Evolutionary conservation across 2,888 invertebrate species (phyloP).

Genomic region (Drosophila quinaria): DNA sequence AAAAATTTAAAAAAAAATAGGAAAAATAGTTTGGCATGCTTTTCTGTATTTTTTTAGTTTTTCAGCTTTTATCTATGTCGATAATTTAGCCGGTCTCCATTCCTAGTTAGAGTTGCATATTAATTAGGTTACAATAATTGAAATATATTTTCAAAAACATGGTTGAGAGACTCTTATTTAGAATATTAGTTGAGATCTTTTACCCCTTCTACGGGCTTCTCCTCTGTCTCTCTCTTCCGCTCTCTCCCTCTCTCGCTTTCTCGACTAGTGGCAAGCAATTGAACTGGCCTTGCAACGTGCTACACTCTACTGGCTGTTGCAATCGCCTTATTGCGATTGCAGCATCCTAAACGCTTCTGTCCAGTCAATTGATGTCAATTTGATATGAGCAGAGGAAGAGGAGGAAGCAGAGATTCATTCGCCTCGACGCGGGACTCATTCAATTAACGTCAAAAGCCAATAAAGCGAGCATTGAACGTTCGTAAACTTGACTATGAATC

Average conservation of each 20-base stretch:
- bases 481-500: constrained; percentile 67
- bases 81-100: background rate
- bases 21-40: no score
- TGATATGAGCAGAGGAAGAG: constrained; percentile 16
- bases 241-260: no score
- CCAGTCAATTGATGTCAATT: constrained; percentile 69
- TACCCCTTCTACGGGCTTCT: background rate
- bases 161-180: background rate
- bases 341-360: constrained; percentile 46
- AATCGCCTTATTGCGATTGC: constrained; percentile 66
- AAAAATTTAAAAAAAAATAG: no score
- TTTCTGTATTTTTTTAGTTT: no score
- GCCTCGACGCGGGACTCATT: constrained; percentile 47
- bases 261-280: constrained; percentile 40
- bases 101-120: constrained; percentile 5
- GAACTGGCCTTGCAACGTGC: constrained; percentile 41
- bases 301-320: constrained; percentile 65
- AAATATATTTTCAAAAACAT: background rate
- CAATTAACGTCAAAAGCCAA: constrained; percentile 68
- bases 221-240: background rate
- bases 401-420: background rate
- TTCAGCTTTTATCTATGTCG: no score
- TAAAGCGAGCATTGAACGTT: constrained; percentile 67
- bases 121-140: background rate
- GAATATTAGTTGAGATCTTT: background rate